These are phyloP conservation scores for Pantherophis vulpinus DNA, from an alignment of 2,797 vertebrate species.

Conservation along the genomic window DNA sequence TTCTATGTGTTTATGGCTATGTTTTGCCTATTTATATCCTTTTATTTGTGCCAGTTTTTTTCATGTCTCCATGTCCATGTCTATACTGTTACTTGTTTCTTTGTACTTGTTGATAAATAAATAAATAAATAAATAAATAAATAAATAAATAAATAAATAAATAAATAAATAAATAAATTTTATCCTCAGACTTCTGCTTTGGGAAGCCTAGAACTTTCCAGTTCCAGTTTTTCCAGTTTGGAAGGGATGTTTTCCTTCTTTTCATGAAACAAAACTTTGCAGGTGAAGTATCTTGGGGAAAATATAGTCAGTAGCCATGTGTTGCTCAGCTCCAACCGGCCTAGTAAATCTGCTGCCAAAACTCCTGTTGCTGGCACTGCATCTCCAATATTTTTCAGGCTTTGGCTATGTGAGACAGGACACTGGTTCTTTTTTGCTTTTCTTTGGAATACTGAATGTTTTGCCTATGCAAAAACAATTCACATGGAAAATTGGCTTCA, in stretches of 20 bases:
- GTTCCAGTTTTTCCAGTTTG: neutral
- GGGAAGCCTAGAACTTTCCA: neutral
- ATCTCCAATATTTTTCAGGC: neutral
- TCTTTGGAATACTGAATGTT: neutral
- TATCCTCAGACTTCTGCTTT: neutral
- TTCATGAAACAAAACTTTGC: neutral
- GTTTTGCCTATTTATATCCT: no score
- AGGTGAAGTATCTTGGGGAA: neutral
- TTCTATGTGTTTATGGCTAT: no score
- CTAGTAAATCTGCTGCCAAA: neutral
- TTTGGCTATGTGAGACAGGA: neutral
- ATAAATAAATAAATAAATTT: no score
- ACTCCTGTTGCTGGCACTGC: neutral
- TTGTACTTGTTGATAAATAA: no score
- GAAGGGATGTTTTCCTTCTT: neutral
- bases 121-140: no score
- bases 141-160: no score
- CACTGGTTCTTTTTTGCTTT: neutral
- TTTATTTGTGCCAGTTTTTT: no score
- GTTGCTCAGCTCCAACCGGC: neutral
- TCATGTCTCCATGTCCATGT: no score
- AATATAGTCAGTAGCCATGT: neutral
- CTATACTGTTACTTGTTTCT: no score
- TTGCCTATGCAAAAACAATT: neutral
- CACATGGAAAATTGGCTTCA: neutral